phyloP scores from a whole-genome alignment of 2,797 vertebrate species.

The Ispidina picta region DNA sequence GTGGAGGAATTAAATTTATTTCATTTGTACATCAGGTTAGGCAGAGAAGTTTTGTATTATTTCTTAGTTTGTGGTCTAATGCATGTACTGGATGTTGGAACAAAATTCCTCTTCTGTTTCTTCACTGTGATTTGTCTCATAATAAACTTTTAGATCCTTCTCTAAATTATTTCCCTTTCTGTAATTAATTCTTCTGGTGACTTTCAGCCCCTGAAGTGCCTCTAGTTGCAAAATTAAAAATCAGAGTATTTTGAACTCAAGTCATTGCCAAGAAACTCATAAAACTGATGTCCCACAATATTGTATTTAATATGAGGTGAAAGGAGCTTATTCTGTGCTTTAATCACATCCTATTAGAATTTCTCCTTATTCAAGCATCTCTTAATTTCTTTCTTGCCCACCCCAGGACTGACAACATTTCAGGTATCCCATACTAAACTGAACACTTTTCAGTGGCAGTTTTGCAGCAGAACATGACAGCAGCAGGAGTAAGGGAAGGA shows the following conservation, averaged over 20 bases:
- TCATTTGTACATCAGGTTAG: constrained; percentile 10
- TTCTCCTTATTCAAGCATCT: not conserved
- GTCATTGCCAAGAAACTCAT: not conserved
- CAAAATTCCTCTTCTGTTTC: not conserved
- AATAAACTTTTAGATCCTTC: constrained; percentile 11
- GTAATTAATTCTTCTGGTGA: constrained; percentile 8
- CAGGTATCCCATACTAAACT: not conserved
- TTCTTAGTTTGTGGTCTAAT: not conserved
- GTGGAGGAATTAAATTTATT: not conserved
- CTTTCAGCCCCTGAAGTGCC: not conserved
- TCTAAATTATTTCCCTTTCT: not conserved
- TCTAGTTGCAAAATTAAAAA: not conserved
- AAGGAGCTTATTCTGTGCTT: constrained; percentile 26
- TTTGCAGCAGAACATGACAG: not conserved
- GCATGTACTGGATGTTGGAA: not conserved
- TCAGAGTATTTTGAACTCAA: constrained; percentile 19
- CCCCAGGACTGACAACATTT: not conserved
- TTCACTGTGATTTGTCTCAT: not conserved
- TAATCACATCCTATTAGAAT: not conserved
- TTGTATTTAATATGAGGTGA: not conserved
- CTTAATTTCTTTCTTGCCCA: not conserved
- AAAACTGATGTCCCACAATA: not conserved
- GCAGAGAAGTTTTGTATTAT: not conserved
- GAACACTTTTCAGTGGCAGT: not conserved
- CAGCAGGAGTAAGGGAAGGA: not conserved